A percentile compares a stretch with the other conserved stretches of the same genome.
phyloP scores from a whole-genome alignment of 2,797 vertebrate species.

The Sebastes minor region DNA sequence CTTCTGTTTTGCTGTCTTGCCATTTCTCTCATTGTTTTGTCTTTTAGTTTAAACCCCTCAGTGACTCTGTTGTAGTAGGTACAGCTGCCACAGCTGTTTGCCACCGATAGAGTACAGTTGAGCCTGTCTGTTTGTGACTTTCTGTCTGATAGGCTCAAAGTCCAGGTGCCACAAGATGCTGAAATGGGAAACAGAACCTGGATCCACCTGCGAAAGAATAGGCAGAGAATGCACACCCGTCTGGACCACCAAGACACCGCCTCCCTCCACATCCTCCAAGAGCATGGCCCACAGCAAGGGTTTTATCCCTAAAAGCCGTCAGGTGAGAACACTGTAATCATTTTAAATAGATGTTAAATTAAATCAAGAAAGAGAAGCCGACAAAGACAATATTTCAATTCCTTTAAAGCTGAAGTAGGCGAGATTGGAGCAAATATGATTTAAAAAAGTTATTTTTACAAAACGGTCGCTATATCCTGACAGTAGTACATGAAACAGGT shows the following conservation, averaged over 20 bases:
- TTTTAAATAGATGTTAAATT: neutral
- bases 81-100: conserved; percentile 8
- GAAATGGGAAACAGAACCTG: conserved; percentile 28
- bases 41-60: conserved; percentile 5
- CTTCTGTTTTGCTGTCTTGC: neutral
- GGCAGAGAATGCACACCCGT: conserved; percentile 5
- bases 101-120: neutral
- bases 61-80: neutral
- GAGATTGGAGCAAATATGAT: no score
- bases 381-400: neutral
- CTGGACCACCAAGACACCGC: conserved; percentile 32
- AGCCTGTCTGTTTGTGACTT: conserved; percentile 21
- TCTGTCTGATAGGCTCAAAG: conserved; percentile 29
- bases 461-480: no score
- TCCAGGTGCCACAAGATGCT: conserved; percentile 34
- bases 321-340: conserved; percentile 41
- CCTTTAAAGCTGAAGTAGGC: neutral
- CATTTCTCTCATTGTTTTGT: neutral
- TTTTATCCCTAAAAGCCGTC: conserved; percentile 16
- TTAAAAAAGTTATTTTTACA: no score
- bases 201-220: neutral
- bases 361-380: neutral
- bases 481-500: no score
- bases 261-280: conserved; percentile 62
- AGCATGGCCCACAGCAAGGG: neutral